phyloP scores from a whole-genome alignment of 2,113 vertebrate genomes.

The Strix aluco region DNA sequence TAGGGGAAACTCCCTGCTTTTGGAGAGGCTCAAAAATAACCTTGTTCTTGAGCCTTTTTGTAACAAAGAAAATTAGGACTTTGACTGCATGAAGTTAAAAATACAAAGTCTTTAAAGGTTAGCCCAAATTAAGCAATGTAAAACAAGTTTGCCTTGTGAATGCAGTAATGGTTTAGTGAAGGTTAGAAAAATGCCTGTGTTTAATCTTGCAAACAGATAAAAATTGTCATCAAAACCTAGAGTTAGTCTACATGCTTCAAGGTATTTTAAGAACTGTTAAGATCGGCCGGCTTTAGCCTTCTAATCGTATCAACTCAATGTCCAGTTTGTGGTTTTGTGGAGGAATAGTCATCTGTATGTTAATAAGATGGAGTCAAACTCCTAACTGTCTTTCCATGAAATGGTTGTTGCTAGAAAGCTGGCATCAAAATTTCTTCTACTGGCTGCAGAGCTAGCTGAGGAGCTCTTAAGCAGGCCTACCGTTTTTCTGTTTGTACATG shows the following conservation, averaged over 20 bases:
- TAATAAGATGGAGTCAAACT: not conserved
- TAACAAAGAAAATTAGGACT: not conserved
- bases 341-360: not conserved
- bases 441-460: not conserved
- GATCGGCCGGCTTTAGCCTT: not conserved
- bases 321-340: not conserved
- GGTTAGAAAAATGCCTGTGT: not conserved
- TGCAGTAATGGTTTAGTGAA: not conserved
- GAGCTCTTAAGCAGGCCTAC: not conserved
- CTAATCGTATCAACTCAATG: not conserved
- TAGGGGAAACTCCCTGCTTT: not conserved
- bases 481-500: fast-evolving
- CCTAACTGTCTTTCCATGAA: not conserved
- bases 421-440: not conserved
- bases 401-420: not conserved
- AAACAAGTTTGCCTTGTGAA: not conserved
- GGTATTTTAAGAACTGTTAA: not conserved
- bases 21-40: not conserved
- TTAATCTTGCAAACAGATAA: not conserved
- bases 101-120: not conserved
- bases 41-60: not conserved
- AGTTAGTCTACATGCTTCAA: not conserved
- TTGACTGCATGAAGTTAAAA: not conserved
- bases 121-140: not conserved
- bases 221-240: not conserved